Evolutionary conservation across 2,113 vertebrate genomes (phyloP).

Genomic region (Mormyrus iriodes): DNA sequence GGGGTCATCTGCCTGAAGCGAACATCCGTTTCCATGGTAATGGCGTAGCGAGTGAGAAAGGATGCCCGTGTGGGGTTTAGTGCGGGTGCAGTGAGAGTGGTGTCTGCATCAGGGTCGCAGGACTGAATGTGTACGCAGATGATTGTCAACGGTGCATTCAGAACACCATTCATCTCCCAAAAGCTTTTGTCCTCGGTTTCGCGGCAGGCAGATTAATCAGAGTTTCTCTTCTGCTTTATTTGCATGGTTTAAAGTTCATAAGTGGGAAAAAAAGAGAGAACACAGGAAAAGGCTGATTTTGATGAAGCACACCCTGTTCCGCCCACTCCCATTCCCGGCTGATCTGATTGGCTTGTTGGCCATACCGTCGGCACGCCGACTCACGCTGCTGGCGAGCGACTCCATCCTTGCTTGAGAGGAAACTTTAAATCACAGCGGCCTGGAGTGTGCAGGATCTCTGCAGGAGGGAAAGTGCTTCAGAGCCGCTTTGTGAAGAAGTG

Average conservation of each 20-base stretch:
- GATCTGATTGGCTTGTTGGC: background rate
- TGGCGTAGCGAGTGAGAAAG: constrained; percentile 48
- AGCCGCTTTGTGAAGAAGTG: background rate
- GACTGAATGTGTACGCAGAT: constrained; percentile 51
- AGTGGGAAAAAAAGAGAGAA: background rate
- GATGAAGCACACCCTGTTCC: background rate
- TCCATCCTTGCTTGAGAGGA: background rate
- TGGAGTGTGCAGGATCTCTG: background rate
- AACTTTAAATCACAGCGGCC: background rate
- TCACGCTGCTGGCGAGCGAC: background rate
- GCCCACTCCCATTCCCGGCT: background rate
- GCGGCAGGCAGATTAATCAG: constrained; percentile 15
- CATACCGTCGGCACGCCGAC: background rate
- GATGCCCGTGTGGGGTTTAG: background rate
- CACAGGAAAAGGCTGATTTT: background rate
- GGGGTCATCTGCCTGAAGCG: constrained; percentile 45
- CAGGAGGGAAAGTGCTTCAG: background rate
- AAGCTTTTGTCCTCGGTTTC: background rate
- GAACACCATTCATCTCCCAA: constrained; percentile 25
- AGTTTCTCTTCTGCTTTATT: background rate
- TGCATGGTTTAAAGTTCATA: background rate
- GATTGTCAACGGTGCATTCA: constrained; percentile 50
- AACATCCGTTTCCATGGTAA: constrained; percentile 65
- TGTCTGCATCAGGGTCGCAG: constrained; percentile 7
- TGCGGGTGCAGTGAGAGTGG: constrained; percentile 27